phyloP scores from a whole-genome alignment of 2,113 vertebrate species.

The Hucho hucho region DNA sequence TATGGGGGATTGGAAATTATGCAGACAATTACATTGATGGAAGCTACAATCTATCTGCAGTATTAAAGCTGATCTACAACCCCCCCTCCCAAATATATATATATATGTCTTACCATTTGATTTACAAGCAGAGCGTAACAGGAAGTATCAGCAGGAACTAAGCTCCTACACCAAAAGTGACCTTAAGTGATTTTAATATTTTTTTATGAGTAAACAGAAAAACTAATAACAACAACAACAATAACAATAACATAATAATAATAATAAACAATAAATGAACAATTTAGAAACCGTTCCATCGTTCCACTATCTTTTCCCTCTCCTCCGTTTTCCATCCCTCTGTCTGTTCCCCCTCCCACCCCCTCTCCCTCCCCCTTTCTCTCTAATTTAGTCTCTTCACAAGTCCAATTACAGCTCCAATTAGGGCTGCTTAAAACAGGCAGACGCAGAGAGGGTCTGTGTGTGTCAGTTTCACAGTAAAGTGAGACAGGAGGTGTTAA shows the following conservation, averaged over 20 bases:
- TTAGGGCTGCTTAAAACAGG: conserved; percentile 48
- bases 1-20: too few relatives aligned
- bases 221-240: conserved; percentile 57
- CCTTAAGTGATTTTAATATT: conserved; percentile 68
- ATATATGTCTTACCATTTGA: too few relatives aligned
- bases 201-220: conserved; percentile 70
- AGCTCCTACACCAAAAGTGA: too few relatives aligned
- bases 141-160: too few relatives aligned
- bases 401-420: conserved; percentile 55
- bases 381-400: conserved; percentile 43
- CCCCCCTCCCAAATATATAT: too few relatives aligned
- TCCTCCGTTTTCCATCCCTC: neutral
- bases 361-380: conserved; percentile 11
- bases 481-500: conserved; percentile 54
- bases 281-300: conserved; percentile 42
- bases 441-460: conserved; percentile 18
- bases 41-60: too few relatives aligned
- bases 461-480: neutral
- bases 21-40: too few relatives aligned
- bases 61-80: too few relatives aligned
- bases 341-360: neutral
- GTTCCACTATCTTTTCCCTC: neutral
- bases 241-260: too few relatives aligned
- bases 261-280: conserved; percentile 54
- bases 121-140: too few relatives aligned